phyloP scores from a whole-genome alignment of 1,140 invertebrate species.

The Pseudomyrmex dendroicus region DNA sequence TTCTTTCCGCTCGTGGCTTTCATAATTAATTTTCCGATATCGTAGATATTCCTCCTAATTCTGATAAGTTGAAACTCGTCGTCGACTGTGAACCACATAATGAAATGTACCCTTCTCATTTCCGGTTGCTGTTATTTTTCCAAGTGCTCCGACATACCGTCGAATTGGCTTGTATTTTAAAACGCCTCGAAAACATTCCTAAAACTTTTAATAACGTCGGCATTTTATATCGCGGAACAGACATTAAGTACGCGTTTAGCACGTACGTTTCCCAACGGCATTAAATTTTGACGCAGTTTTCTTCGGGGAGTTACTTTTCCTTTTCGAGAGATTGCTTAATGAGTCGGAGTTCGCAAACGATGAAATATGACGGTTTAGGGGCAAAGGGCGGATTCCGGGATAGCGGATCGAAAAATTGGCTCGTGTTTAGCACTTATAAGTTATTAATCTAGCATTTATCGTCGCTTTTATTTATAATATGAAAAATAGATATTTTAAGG shows the following conservation, averaged over 20 bases:
- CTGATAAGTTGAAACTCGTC: constrained; percentile 37
- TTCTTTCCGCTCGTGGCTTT: constrained; percentile 1
- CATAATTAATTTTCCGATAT: constrained; percentile 69
- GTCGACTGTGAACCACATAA: constrained; percentile 45
- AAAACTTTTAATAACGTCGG: constrained; percentile 64
- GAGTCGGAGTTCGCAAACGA: constrained; percentile 10
- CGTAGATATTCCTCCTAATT: constrained; percentile 59
- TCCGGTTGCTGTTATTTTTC: constrained; percentile 65
- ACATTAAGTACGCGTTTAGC: constrained; percentile 67
- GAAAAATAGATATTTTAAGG: too few relatives aligned
- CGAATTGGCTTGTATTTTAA: too few relatives aligned
- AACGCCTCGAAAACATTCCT: constrained; percentile 41
- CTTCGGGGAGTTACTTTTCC: constrained; percentile 39
- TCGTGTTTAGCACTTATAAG: too few relatives aligned
- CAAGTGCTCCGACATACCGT: not conserved
- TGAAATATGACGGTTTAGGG: constrained; percentile 28
- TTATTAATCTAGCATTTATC: too few relatives aligned
- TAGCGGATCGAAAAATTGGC: too few relatives aligned
- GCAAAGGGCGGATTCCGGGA: too few relatives aligned
- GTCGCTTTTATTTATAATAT: too few relatives aligned
- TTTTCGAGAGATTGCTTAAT: constrained; percentile 12
- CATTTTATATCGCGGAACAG: constrained; percentile 54
- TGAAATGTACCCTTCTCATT: constrained; percentile 72
- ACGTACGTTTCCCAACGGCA: constrained; percentile 48
- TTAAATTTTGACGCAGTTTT: constrained; percentile 61